A percentile compares a stretch with the other conserved stretches of the same genome.
phyloP scores from a whole-genome alignment of 2,113 vertebrate species.

The Equus przewalskii region DNA sequence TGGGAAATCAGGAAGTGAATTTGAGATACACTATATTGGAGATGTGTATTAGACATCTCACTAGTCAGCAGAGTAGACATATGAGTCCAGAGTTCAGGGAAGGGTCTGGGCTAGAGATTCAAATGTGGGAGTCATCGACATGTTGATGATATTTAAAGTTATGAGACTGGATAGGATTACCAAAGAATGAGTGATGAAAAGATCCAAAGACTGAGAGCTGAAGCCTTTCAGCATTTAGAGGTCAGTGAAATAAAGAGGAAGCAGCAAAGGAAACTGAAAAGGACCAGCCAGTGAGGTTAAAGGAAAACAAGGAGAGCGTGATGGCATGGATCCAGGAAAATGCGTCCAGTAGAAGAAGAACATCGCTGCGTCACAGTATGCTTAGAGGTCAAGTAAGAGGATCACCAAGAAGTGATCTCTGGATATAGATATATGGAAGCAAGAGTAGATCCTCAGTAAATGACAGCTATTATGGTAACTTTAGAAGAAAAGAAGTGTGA shows the following conservation, averaged over 20 bases:
- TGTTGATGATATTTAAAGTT: background rate
- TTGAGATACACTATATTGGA: background rate
- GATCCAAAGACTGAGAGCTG: background rate
- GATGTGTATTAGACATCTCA: background rate
- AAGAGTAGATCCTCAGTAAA: background rate
- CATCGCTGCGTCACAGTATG: background rate
- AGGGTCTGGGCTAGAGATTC: background rate
- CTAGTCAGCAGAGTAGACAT: background rate
- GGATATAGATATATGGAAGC: background rate
- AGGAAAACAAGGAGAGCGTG: background rate
- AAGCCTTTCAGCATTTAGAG: background rate
- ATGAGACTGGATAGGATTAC: background rate
- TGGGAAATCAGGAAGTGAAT: background rate
- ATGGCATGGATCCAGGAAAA: background rate
- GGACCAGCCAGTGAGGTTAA: background rate
- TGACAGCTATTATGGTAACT: background rate
- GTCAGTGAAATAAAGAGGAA: background rate
- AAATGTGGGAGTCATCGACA: background rate
- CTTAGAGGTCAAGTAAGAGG: background rate
- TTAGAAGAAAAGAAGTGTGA: background rate
- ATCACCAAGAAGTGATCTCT: background rate
- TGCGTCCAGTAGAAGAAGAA: background rate
- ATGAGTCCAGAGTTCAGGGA: background rate
- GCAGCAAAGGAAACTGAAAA: background rate
- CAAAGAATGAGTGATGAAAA: background rate